Conservation (phyloP, 1,140 invertebrate species). For the Bombus confusus region DNA sequence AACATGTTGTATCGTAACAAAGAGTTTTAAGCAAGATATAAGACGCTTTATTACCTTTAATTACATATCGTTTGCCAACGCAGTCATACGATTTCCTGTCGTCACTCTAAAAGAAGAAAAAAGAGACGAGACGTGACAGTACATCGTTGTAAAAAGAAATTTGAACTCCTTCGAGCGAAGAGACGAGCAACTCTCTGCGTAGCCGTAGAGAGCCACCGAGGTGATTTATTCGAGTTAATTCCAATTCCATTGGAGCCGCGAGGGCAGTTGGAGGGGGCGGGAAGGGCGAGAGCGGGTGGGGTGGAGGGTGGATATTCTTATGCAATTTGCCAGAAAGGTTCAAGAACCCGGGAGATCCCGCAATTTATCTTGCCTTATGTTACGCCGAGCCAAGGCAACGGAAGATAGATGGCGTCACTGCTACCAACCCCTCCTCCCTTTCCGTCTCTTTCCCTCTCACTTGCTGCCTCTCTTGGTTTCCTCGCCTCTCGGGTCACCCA, state of each 20-base stretch:
- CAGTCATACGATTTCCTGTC: background rate
- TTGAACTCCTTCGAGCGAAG: constrained; percentile 71
- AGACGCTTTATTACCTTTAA: background rate
- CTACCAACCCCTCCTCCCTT: constrained; percentile 73
- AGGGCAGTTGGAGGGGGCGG: constrained; percentile 66
- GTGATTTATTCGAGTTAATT: constrained; percentile 84
- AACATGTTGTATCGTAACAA: background rate
- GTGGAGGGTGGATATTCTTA: constrained; percentile 82
- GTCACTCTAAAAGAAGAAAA: background rate
- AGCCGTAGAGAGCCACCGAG: constrained; percentile 75
- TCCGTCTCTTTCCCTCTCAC: constrained; percentile 37
- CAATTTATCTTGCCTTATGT: constrained; percentile 84
- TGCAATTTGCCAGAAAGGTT: constrained; percentile 84
- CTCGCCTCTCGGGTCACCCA: constrained; percentile 67
- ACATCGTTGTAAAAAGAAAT: constrained; percentile 77
- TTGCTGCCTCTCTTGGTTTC: constrained; percentile 49
- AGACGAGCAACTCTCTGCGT: constrained; percentile 69
- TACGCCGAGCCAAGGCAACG: constrained; percentile 83
- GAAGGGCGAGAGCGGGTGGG: constrained; percentile 62
- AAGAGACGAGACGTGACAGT: background rate
- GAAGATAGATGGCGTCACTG: constrained; percentile 84
- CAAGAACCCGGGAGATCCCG: constrained; percentile 83
- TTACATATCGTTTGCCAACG: background rate
- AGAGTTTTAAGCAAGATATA: background rate
- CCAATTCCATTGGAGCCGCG: constrained; percentile 83